These are phyloP conservation scores for Amphibalanus amphitrite DNA, from an alignment of 1,140 invertebrate species.

Conservation along the genomic window DNA sequence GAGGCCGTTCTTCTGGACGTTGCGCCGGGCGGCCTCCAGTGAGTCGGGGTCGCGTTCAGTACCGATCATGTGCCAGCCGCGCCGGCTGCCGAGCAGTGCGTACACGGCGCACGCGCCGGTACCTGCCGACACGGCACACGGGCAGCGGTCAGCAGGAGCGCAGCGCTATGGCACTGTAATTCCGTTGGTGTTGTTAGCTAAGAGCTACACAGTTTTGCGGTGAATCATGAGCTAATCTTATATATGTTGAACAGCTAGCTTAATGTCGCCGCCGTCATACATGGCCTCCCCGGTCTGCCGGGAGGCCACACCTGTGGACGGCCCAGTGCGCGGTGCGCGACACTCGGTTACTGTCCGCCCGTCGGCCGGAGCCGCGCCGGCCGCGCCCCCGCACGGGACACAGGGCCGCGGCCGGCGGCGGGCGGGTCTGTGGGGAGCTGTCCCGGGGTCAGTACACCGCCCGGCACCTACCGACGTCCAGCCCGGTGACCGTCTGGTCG, in stretches of 20 bases:
- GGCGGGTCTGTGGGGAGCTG: too few species aligned
- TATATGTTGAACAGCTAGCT: too few species aligned
- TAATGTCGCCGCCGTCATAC: conserved; percentile 7
- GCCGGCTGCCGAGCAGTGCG: conserved; percentile 22
- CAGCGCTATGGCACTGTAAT: too few species aligned
- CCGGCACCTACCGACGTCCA: conserved; percentile 73
- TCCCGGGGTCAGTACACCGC: too few species aligned
- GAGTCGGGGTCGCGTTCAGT: background rate
- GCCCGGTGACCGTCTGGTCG: conserved; percentile 36
- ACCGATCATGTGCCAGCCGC: conserved; percentile 24
- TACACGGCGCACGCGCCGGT: conserved; percentile 6
- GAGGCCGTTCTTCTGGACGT: background rate
- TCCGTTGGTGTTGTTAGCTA: too few species aligned
- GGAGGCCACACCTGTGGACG: too few species aligned
- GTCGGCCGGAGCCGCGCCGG: too few species aligned
- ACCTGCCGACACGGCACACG: background rate
- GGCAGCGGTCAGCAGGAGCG: too few species aligned
- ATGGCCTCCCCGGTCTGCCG: conserved; percentile 1
- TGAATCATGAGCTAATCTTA: too few species aligned
- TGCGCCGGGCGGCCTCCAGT: background rate
- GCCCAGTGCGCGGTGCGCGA: background rate
- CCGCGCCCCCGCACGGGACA: background rate
- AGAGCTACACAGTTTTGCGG: too few species aligned
- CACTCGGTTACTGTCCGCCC: background rate
- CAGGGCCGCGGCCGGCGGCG: too few species aligned